Evolutionary conservation across 1,140 invertebrate genomes (phyloP).

Genomic region (Lepidurus packardi): DNA sequence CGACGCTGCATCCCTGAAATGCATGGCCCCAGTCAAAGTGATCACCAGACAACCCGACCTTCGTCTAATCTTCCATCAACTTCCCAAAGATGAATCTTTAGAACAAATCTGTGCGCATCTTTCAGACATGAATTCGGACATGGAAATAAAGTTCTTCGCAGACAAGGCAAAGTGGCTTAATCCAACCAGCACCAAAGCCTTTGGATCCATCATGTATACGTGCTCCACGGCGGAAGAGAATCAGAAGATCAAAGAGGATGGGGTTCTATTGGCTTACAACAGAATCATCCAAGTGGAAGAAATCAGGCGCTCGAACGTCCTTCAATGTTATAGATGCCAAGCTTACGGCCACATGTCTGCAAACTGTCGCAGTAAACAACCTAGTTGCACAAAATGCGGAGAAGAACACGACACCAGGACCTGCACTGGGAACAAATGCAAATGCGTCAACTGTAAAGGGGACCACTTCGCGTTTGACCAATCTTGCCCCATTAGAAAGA

Average conservation of each 20-base stretch:
- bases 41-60: background rate
- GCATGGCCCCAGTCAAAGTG: background rate
- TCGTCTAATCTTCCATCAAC: background rate
- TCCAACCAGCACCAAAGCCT: background rate
- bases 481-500: background rate
- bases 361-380: background rate
- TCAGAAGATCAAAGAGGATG: background rate
- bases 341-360: background rate
- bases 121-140: background rate
- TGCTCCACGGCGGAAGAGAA: background rate
- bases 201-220: background rate
- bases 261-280: background rate
- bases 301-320: background rate
- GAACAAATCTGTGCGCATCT: background rate
- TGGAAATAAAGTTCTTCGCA: background rate
- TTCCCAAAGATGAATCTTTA: background rate
- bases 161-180: background rate
- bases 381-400: background rate
- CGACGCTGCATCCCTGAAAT: background rate
- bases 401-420: background rate
- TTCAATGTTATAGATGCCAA: background rate
- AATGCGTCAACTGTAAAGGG: conserved; percentile 13
- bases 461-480: background rate
- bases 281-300: background rate
- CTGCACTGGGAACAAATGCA: background rate